Conservation (phyloP, 2,888 invertebrate species). For the Machimus atricapillus region DNA sequence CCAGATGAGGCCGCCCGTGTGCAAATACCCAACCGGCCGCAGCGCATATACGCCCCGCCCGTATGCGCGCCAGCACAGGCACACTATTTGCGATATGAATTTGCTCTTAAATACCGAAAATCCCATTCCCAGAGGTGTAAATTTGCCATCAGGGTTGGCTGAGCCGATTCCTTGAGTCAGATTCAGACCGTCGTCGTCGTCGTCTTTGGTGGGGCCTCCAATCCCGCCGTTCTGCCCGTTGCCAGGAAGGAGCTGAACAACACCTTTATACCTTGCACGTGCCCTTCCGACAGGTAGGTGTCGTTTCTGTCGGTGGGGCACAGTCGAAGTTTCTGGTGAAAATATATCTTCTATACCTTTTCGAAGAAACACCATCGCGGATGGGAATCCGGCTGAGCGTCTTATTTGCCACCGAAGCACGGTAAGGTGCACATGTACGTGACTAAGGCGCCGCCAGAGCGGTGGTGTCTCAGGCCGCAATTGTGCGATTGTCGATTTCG, state of each 20-base stretch:
- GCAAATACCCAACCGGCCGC: slow-evolving; percentile 6
- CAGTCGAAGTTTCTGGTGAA: neutral
- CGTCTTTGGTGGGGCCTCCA: neutral
- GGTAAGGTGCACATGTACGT: neutral
- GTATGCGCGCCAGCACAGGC: neutral
- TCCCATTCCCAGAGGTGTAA: slow-evolving; percentile 32
- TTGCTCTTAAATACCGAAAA: slow-evolving; percentile 18
- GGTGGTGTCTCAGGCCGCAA: neutral
- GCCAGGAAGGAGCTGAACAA: neutral
- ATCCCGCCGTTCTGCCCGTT: neutral
- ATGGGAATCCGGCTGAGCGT: neutral
- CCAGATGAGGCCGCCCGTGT: neutral
- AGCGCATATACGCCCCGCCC: neutral
- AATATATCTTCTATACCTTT: neutral
- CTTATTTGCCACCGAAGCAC: neutral
- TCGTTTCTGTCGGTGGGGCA: neutral
- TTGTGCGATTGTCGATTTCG: slow-evolving; percentile 11
- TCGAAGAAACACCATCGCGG: neutral
- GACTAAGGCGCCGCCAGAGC: neutral
- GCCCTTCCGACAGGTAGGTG: neutral
- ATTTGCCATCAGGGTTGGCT: slow-evolving; percentile 33
- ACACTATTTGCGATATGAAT: slow-evolving; percentile 32
- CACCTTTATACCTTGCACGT: neutral
- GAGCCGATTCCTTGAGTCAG: neutral
- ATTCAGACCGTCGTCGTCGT: neutral